These are phyloP conservation scores for Chiroxiphia lanceolata DNA, from an alignment of 2,797 vertebrate species.

Conservation along the genomic window DNA sequence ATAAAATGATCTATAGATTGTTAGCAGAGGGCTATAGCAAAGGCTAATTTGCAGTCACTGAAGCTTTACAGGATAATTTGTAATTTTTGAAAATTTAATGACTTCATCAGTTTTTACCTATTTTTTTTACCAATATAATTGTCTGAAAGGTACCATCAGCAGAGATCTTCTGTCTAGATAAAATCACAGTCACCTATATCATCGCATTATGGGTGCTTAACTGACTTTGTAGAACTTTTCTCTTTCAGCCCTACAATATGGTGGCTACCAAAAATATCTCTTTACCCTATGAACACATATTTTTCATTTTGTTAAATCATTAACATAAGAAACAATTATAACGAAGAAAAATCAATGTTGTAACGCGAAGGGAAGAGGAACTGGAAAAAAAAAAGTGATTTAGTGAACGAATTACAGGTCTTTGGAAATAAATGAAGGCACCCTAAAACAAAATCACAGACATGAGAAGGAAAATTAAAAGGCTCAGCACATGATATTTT, in stretches of 20 bases:
- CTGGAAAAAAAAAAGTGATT: not conserved
- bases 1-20: constrained; percentile 84
- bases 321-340: not conserved
- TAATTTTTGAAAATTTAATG: constrained; percentile 83
- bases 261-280: not conserved
- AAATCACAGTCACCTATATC: constrained; percentile 13
- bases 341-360: not conserved
- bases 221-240: not conserved
- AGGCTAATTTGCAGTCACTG: constrained; percentile 81
- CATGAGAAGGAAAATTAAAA: not conserved
- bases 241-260: not conserved
- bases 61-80: constrained; percentile 80
- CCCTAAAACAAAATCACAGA: not conserved
- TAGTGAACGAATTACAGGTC: not conserved
- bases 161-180: constrained; percentile 36
- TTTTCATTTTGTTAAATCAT: not conserved
- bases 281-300: not conserved
- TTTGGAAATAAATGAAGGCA: not conserved
- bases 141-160: constrained; percentile 55
- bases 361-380: not conserved
- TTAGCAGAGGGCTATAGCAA: constrained; percentile 77
- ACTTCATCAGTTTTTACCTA: constrained; percentile 78
- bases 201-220: constrained; percentile 22
- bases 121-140: constrained; percentile 73
- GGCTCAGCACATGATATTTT: fast-evolving